Percentiles rank a stretch among this genome's conserved stretches.
phyloP scores from a whole-genome alignment of 2,113 vertebrate species.

The Solea solea region DNA sequence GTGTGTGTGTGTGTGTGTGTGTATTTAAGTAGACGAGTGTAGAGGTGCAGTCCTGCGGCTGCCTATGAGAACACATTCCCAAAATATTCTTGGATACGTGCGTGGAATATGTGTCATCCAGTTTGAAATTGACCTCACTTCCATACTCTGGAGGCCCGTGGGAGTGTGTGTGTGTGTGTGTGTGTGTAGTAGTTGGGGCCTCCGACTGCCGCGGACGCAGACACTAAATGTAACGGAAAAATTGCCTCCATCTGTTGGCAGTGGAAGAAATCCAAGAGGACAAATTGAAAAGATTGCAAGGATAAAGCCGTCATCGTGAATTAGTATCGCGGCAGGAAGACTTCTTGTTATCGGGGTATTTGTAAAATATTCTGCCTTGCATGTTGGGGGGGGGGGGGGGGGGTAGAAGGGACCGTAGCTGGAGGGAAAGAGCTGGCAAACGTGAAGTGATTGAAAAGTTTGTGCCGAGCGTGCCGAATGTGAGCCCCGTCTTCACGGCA shows the following conservation, averaged over 20 bases:
- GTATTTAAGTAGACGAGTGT: not conserved
- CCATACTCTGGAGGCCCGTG: conserved; percentile 21
- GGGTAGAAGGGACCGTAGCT: conserved; percentile 8
- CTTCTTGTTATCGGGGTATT: conserved; percentile 64
- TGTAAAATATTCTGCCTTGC: conserved; percentile 70
- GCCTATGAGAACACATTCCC: conserved; percentile 20
- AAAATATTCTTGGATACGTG: conserved; percentile 22
- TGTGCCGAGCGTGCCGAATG: conserved; percentile 16
- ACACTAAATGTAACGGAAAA: conserved; percentile 68
- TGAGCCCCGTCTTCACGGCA: conserved; percentile 19
- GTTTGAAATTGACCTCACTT: conserved; percentile 39
- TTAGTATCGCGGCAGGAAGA: conserved; percentile 64
- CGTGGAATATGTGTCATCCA: conserved; percentile 16
- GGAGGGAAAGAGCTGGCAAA: conserved; percentile 38
- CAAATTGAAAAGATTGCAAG: conserved; percentile 79
- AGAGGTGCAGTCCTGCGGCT: conserved; percentile 4
- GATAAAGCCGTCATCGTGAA: conserved; percentile 74
- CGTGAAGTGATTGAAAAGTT: conserved; percentile 54
- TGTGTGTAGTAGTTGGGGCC: conserved; percentile 11
- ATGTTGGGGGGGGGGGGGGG: not conserved
- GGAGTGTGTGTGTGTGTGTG: conserved; percentile 3
- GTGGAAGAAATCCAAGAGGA: conserved; percentile 64
- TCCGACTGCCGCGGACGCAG: conserved; percentile 28
- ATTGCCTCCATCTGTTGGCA: conserved; percentile 67
- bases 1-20: conserved; percentile 16